A percentile compares a stretch with the other conserved stretches of the same genome.
phyloP scores from a whole-genome alignment of 2,888 invertebrate genomes.

The Caenorhabditis sulstoni region DNA sequence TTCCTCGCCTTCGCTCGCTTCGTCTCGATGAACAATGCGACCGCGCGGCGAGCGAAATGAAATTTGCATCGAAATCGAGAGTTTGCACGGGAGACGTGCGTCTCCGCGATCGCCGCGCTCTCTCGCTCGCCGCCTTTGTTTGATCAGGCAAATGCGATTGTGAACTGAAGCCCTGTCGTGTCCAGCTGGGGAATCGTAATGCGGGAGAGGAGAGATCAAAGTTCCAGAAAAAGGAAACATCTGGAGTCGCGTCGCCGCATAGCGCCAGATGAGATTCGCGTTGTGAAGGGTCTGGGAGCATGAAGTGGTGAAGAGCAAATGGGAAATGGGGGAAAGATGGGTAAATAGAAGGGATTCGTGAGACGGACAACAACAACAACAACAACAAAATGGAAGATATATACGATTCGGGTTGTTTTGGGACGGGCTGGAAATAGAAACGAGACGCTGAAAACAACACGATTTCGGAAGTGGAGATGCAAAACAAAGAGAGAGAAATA shows the following conservation, averaged over 20 bases:
- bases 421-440: neutral
- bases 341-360: neutral
- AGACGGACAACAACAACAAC: constrained; percentile 5
- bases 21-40: constrained; percentile 38
- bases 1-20: constrained; percentile 23
- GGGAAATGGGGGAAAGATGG: neutral
- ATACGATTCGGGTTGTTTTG: too few species aligned
- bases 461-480: too few species aligned
- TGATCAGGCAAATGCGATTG: constrained; percentile 57
- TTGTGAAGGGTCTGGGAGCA: too few species aligned
- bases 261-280: too few species aligned
- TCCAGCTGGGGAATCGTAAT: constrained; percentile 14
- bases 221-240: too few species aligned
- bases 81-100: constrained; percentile 37
- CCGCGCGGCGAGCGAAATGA: neutral
- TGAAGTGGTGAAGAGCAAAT: too few species aligned
- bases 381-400: neutral
- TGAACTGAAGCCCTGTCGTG: constrained; percentile 32
- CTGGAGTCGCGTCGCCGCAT: too few species aligned
- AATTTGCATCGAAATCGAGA: constrained; percentile 59
- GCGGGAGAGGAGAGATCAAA: too few species aligned
- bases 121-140: constrained; percentile 42
- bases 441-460: constrained; percentile 8
- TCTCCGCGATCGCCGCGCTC: constrained; percentile 21
- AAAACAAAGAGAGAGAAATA: too few species aligned